A percentile compares a stretch with the other conserved stretches of the same genome.
Evolutionary conservation across 1,140 invertebrate genomes (phyloP).

Genomic region (Eueides isabella): DNA sequence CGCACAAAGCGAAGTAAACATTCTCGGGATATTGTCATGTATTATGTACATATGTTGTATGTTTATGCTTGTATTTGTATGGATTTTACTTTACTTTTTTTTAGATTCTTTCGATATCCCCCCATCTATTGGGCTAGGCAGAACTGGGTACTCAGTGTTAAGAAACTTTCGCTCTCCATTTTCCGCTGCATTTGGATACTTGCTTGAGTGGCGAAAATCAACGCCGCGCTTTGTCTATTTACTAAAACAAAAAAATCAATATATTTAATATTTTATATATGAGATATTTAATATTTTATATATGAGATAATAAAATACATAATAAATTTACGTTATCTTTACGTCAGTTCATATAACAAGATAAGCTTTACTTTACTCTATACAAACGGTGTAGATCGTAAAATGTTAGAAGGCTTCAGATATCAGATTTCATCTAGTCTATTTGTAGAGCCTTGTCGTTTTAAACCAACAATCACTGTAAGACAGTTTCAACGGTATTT

Average conservation of each 20-base stretch:
- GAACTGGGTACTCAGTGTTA: too few species aligned
- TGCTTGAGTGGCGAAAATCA: too few species aligned
- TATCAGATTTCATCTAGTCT: neutral
- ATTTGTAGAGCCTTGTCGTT: neutral
- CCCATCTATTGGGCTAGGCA: too few species aligned
- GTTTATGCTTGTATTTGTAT: neutral
- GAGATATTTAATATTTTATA: too few species aligned
- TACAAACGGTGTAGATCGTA: neutral
- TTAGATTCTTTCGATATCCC: too few species aligned
- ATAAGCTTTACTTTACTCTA: neutral
- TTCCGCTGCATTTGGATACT: too few species aligned
- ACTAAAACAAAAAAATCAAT: too few species aligned
- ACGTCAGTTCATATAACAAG: neutral
- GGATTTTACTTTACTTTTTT: neutral
- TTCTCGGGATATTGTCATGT: conserved; percentile 10
- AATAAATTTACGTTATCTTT: neutral
- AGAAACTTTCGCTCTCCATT: too few species aligned
- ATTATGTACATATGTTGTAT: neutral
- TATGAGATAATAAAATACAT: too few species aligned
- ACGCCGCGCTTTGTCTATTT: too few species aligned
- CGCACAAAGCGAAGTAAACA: conserved; percentile 6
- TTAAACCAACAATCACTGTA: neutral
- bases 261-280: too few species aligned
- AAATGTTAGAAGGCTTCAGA: neutral
- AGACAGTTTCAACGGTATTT: neutral